Base-by-base conservation (phyloP, 1,140 invertebrate species). In the Caerostris darwini region DNA sequence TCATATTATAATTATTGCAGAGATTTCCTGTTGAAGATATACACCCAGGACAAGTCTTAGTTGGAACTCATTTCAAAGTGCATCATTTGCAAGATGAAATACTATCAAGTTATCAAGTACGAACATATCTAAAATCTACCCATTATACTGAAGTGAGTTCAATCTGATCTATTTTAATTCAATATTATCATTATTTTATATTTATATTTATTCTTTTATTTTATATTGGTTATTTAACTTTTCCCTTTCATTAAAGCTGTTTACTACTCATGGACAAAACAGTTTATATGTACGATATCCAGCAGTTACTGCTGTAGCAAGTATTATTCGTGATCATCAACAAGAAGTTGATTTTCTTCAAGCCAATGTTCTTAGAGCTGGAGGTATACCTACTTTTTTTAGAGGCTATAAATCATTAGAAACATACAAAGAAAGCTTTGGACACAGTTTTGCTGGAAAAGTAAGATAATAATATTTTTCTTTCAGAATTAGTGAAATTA, bases 61-160 rank as follows among this genome's bases (percentile, higher is more conserved):
- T 94, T 81, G 92, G 85, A 19, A 94, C 92, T 88, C 92, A 94
- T 81, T 81, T 94, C 85, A 88, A 94, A 94, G 86, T 94, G 7
- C 89, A 86, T 34, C 85, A 94, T 64, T 57, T 94, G 14, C 92
- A 67, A n/a, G 69, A 94, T 94, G 54, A 89, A 53, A 57, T 94
- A 14, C 6, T 94, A n/a, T 88, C 92, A 34, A 61, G 34, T 82
- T 64, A 77, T 82, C 53, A 82, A 12, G 50, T 94, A 5, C 19
- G 71, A 57, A 82, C 85, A 54, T 94, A 94, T 56, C 34, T 94
- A 7, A 94, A 94, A 94, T 59, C 92, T 59, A 94, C 92, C 34
- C 86, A 94, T 67, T 89, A 81, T 14, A 88, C 92, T 34, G 92
- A 94, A 50, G 92, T 94, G 61, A 89, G 58, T 54, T 67, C 8